Percentiles rank a stretch among this genome's conserved stretches.
phyloP scores from a whole-genome alignment of 1,140 invertebrate genomes.

The Lamellibrachia luymesi region DNA sequence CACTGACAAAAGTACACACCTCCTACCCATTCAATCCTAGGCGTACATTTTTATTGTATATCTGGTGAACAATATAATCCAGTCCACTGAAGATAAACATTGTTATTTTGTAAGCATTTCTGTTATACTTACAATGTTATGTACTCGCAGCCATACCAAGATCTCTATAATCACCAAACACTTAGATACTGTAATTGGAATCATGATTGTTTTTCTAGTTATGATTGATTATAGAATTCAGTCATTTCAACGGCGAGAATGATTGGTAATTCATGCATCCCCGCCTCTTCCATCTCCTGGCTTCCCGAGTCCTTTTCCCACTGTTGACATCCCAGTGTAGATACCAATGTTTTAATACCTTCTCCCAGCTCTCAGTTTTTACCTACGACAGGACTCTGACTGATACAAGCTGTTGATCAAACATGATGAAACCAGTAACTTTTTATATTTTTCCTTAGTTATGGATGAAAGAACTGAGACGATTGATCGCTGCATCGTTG shows the following conservation, averaged over 20 bases:
- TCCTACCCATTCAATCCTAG: background rate
- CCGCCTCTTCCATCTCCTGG: background rate
- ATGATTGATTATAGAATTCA: background rate
- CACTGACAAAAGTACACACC: background rate
- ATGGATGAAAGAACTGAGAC: background rate
- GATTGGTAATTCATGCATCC: background rate
- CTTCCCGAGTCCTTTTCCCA: background rate
- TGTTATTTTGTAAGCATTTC: background rate
- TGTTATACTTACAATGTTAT: background rate
- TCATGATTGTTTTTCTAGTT: background rate
- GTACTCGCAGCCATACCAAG: background rate
- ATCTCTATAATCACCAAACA: background rate
- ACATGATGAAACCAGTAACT: background rate
- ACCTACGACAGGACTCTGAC: background rate
- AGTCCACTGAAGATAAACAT: background rate
- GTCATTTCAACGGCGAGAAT: background rate
- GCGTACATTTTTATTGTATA: background rate
- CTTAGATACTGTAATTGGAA: background rate
- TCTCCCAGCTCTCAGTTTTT: background rate
- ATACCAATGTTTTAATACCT: background rate
- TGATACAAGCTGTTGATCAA: background rate
- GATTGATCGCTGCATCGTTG: background rate
- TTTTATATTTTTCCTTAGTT: background rate
- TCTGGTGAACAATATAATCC: background rate
- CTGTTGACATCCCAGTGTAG: background rate